Conservation (phyloP, 1,140 invertebrate genomes). For the fruit fly (Drosophila melanogaster) region Release_6_plus_ISO1_MT NT_033777.3:30842501-30843000, state of each 20-base stretch:
- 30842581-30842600: slow-evolving; percentile 18
- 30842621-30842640: slow-evolving; percentile 58
- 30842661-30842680: slow-evolving; percentile 77
- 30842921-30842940: slow-evolving; percentile 26
- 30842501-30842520: slow-evolving; percentile 16
- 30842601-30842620: not conserved
- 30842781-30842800: slow-evolving; percentile 61
- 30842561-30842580: slow-evolving; percentile 53
- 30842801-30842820: slow-evolving; percentile 82
- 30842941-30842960: slow-evolving; percentile 57
- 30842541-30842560: slow-evolving; percentile 69
- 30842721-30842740: slow-evolving; percentile 54
- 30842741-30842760: slow-evolving; percentile 56
- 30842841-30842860: slow-evolving; percentile 19
- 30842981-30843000: slow-evolving; percentile 18
- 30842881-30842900: slow-evolving; percentile 76
- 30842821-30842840: slow-evolving; percentile 25
- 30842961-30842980: slow-evolving; percentile 79
- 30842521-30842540: slow-evolving; percentile 28
- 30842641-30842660: slow-evolving; percentile 42
- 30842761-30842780: slow-evolving; percentile 35
- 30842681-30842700: slow-evolving; percentile 54
- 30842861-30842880: slow-evolving; percentile 37
- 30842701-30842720: slow-evolving; percentile 61
- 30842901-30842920: slow-evolving; percentile 68